A percentile compares a stretch with the other conserved stretches of the same genome.
Evolutionary conservation across 2,797 vertebrate genomes (phyloP).

Genomic region (Pseudochirops cupreus): DNA sequence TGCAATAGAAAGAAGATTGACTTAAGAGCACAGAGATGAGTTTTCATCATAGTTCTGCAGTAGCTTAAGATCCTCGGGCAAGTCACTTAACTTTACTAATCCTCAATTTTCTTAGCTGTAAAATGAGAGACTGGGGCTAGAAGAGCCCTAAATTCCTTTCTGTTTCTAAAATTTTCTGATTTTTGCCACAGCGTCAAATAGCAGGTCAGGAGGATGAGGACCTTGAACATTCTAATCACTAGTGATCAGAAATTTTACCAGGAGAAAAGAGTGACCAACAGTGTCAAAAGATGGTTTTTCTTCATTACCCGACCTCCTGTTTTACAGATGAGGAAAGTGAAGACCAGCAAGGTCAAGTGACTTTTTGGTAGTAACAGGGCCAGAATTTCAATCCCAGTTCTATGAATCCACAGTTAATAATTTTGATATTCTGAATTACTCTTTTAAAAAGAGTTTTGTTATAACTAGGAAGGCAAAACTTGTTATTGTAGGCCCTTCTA

Average conservation of each 20-base stretch:
- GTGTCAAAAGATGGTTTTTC: not conserved
- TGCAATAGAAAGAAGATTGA: not conserved
- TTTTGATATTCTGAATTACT: not conserved
- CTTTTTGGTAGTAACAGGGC: not conserved
- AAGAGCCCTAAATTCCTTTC: not conserved
- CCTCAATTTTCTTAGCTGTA: not conserved
- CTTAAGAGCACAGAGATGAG: not conserved
- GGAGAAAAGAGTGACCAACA: not conserved
- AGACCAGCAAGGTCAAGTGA: not conserved
- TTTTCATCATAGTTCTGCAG: constrained; percentile 20
- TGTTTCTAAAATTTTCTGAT: not conserved
- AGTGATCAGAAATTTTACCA: not conserved
- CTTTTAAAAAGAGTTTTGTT: not conserved
- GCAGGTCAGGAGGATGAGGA: not conserved
- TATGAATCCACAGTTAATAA: not conserved
- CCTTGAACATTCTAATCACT: not conserved
- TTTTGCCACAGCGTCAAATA: not conserved
- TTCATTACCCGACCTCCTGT: not conserved
- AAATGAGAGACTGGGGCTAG: not conserved
- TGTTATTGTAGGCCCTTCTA: not conserved
- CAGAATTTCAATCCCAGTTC: not conserved
- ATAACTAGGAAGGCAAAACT: not conserved
- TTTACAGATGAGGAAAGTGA: constrained; percentile 44
- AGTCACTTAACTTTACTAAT: not conserved
- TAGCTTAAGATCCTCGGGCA: not conserved